Conservation (phyloP, 2,113 vertebrate genomes). For the Chamaetylas fuelleborni region DNA sequence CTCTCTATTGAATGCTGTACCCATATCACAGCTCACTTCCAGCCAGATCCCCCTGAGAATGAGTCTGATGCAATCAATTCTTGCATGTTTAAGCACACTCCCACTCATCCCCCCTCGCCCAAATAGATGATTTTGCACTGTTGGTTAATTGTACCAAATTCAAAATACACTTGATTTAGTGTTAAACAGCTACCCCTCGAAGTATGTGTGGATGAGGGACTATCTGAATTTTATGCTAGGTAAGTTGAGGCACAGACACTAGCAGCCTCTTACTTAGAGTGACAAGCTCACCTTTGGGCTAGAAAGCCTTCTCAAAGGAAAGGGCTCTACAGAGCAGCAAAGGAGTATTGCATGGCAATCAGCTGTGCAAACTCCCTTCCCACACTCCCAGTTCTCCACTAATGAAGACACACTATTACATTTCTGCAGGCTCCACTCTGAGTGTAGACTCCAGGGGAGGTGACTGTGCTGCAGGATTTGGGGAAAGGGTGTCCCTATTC, state of each 20-base stretch:
- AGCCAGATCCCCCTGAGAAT: not conserved
- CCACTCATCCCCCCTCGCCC: rapidly evolving
- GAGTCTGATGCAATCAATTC: not conserved
- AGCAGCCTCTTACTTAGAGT: not conserved
- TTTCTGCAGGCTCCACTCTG: not conserved
- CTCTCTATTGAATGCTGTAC: not conserved
- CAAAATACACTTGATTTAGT: not conserved
- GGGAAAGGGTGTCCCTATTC: not conserved
- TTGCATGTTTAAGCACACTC: not conserved
- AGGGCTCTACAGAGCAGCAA: not conserved
- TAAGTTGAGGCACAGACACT: not conserved
- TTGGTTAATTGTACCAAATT: not conserved
- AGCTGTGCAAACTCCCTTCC: not conserved
- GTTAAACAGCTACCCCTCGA: not conserved
- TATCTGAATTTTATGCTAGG: not conserved
- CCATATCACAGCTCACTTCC: not conserved
- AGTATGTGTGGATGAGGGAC: not conserved
- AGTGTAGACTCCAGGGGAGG: not conserved
- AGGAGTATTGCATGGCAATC: not conserved
- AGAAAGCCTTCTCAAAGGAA: not conserved
- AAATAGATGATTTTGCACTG: not conserved
- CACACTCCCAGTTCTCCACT: not conserved
- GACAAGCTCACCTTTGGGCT: not conserved
- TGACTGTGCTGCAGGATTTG: not conserved
- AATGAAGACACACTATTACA: not conserved